A percentile compares a stretch with the other conserved stretches of the same genome.
Conservation (phyloP, 2,797 vertebrate species). For the Lepus oiostolus region DNA sequence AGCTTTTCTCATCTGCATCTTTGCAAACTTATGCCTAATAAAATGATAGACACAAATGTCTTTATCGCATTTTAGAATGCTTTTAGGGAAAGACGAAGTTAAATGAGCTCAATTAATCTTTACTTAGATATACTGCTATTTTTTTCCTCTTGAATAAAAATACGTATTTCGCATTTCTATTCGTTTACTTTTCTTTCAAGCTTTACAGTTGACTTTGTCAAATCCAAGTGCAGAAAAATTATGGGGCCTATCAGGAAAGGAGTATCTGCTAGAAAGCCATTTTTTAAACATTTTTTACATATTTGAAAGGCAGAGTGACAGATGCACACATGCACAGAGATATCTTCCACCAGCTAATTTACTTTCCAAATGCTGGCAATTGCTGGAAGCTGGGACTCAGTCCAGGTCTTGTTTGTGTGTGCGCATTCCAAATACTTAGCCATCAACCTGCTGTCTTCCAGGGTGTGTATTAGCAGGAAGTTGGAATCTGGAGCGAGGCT, state of each 20-base stretch:
- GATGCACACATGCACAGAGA: too few relatives aligned
- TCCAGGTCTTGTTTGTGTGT: too few relatives aligned
- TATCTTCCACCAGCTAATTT: too few relatives aligned
- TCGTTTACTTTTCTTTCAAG: constrained; percentile 4
- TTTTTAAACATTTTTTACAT: too few relatives aligned
- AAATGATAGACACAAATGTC: not conserved
- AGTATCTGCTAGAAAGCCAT: constrained; percentile 4
- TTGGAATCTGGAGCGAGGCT: too few relatives aligned
- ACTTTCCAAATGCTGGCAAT: too few relatives aligned
- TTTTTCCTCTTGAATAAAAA: constrained; percentile 32
- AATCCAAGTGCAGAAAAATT: constrained; percentile 55
- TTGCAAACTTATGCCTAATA: constrained; percentile 17
- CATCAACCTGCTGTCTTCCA: too few relatives aligned
- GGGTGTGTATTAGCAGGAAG: too few relatives aligned
- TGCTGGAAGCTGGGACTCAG: too few relatives aligned
- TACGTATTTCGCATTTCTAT: not conserved
- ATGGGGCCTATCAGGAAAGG: not conserved
- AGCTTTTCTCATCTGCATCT: not conserved
- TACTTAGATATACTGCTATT: not conserved
- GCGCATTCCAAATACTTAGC: too few relatives aligned
- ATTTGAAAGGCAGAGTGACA: too few relatives aligned
- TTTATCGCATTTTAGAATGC: constrained; percentile 15
- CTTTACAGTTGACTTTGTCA: constrained; percentile 47
- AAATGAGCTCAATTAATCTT: constrained; percentile 42
- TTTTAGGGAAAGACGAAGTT: constrained; percentile 41